A percentile compares a stretch with the other conserved stretches of the same genome.
Conservation (phyloP, 2,888 invertebrate species). For the Bugula neritina region DNA sequence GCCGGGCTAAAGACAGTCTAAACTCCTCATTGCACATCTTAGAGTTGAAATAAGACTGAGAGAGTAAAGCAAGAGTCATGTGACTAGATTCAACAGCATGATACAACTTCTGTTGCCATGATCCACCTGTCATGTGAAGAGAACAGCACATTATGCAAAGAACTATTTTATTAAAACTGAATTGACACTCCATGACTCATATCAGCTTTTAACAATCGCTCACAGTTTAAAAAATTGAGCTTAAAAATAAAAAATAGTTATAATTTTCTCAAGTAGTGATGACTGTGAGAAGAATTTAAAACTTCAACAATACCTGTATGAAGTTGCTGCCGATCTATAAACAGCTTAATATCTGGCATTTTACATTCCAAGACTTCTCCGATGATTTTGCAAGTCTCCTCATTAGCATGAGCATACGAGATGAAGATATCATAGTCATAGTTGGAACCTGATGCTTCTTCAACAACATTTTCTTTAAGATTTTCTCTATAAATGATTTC, state of each 20-base stretch:
- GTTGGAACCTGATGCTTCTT: not conserved
- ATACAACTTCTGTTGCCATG: constrained; percentile 49
- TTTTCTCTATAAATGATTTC: too few species aligned
- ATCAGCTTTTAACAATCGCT: too few species aligned
- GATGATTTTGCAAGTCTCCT: constrained; percentile 36
- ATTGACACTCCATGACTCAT: too few species aligned
- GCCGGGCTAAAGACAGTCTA: constrained; percentile 41
- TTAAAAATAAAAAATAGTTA: too few species aligned
- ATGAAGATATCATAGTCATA: constrained; percentile 45
- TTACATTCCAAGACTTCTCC: constrained; percentile 34
- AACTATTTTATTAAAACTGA: too few species aligned
- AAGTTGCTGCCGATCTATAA: constrained; percentile 46
- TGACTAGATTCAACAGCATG: constrained; percentile 37
- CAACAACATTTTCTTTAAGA: too few species aligned
- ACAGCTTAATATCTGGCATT: constrained; percentile 38
- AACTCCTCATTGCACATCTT: constrained; percentile 46
- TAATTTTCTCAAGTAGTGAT: too few species aligned
- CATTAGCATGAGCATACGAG: constrained; percentile 44
- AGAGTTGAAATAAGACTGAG: constrained; percentile 40
- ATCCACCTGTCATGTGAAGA: constrained; percentile 39
- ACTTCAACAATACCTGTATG: constrained; percentile 46
- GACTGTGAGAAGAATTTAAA: too few species aligned
- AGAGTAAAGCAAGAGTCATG: constrained; percentile 42
- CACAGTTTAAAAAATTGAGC: too few species aligned
- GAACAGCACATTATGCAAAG: too few species aligned